Evolutionary conservation across 92 coral and sea anemone genomes (phyloP).

Genomic region (Siderastrea radians): DNA sequence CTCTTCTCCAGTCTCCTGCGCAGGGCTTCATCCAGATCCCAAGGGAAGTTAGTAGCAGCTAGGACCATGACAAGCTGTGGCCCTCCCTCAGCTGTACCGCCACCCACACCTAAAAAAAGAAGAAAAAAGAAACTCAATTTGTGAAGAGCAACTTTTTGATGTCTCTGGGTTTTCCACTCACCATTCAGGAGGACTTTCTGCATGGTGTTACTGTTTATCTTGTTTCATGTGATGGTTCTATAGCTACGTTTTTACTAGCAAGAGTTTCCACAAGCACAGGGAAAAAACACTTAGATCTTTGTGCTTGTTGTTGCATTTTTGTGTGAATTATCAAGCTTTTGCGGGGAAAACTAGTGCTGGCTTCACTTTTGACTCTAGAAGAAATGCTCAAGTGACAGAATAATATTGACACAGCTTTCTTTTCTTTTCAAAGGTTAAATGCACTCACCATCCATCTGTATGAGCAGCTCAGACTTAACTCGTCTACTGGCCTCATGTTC

Average conservation of each 20-base stretch:
- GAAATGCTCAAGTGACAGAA: too few species aligned
- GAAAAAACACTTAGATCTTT: too few species aligned
- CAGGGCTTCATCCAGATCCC: conserved; percentile 99
- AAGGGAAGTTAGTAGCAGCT: conserved; percentile 98
- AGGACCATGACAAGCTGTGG: conserved; percentile 94
- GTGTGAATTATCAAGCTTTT: too few species aligned
- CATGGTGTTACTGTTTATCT: too few species aligned
- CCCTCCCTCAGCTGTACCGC: conserved; percentile 81
- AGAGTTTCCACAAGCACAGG: too few species aligned
- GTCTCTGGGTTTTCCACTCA: neutral
- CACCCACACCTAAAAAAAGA: conserved; percentile 84
- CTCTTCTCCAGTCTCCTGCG: conserved; percentile 96
- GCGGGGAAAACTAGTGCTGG: too few species aligned
- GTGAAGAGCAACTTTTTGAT: neutral
- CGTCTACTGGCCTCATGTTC: conserved; percentile 99
- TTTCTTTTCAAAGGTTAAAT: neutral
- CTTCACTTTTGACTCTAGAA: too few species aligned
- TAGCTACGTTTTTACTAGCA: too few species aligned
- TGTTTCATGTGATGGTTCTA: too few species aligned
- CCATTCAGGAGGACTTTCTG: too few species aligned
- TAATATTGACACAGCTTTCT: too few species aligned
- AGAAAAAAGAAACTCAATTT: neutral
- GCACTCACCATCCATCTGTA: conserved; percentile 97
- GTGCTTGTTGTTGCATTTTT: too few species aligned
- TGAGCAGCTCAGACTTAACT: conserved; percentile 96